These are phyloP conservation scores for Ciconia boyciana DNA, from an alignment of 2,113 vertebrate species.

Conservation along the genomic window DNA sequence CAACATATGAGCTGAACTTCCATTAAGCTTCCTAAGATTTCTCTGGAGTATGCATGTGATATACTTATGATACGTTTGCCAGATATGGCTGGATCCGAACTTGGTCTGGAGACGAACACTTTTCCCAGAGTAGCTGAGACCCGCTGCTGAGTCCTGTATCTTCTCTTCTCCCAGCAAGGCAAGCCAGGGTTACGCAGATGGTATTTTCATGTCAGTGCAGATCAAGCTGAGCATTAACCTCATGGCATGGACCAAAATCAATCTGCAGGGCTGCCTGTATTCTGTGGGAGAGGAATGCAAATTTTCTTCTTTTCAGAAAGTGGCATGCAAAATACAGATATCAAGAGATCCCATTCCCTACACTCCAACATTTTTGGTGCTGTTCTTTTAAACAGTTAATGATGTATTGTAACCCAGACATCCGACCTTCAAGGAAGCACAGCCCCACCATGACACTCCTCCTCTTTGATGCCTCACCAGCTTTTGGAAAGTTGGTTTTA, in stretches of 20 bases:
- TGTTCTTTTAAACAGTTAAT: not conserved
- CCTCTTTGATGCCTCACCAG: not conserved
- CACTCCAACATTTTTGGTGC: not conserved
- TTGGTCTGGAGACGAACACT: slow-evolving; percentile 40
- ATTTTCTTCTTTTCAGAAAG: slow-evolving; percentile 1
- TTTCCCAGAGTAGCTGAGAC: slow-evolving; percentile 61
- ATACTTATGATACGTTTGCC: slow-evolving; percentile 33
- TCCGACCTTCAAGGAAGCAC: not conserved
- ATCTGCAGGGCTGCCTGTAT: slow-evolving; percentile 35
- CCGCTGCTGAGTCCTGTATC: slow-evolving; percentile 57
- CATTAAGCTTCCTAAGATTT: slow-evolving; percentile 57
- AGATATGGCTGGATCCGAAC: slow-evolving; percentile 45
- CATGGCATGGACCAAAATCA: slow-evolving; percentile 60
- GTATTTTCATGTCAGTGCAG: slow-evolving; percentile 61
- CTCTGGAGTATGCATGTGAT: slow-evolving; percentile 41
- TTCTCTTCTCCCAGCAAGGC: slow-evolving; percentile 38
- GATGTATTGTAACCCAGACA: not conserved
- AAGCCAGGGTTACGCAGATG: slow-evolving; percentile 52
- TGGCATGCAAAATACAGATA: not conserved
- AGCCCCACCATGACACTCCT: not conserved
- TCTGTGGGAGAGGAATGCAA: not conserved
- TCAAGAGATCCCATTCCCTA: not conserved
- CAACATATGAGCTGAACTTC: slow-evolving; percentile 49
- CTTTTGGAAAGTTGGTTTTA: not conserved
- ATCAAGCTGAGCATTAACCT: slow-evolving; percentile 58